These are phyloP conservation scores for Samia ricini DNA, from an alignment of 1,140 invertebrate species.

Conservation along the genomic window DNA sequence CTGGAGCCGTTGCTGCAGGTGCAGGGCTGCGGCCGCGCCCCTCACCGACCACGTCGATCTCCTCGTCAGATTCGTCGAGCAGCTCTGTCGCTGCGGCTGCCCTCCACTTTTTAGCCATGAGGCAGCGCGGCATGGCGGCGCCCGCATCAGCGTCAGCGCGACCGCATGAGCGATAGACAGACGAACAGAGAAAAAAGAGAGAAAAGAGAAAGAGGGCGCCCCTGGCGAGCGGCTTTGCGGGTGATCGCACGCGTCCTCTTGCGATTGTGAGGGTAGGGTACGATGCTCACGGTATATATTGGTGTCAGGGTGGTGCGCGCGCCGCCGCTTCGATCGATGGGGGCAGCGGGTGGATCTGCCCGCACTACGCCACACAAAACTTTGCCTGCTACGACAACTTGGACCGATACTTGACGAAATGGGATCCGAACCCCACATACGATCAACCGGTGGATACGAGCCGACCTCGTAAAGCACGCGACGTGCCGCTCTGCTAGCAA, in stretches of 20 bases:
- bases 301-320: constrained; percentile 59
- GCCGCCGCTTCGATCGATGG: constrained; percentile 64
- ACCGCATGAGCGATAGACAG: constrained; percentile 71
- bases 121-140: constrained; percentile 88
- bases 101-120: constrained; percentile 95
- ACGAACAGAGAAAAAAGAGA: constrained; percentile 74
- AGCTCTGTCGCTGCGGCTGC: constrained; percentile 88
- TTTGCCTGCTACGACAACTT: constrained; percentile 57
- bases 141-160: constrained; percentile 72
- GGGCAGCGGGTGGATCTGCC: constrained; percentile 36
- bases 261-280: constrained; percentile 56
- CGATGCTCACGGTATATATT: constrained; percentile 74
- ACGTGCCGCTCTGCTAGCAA: constrained; percentile 5
- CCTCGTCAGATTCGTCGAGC: constrained; percentile 86
- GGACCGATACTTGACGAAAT: constrained; percentile 46
- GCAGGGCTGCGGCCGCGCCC: constrained; percentile 76
- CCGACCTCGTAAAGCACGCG: constrained; percentile 17
- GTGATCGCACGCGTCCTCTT: constrained; percentile 73
- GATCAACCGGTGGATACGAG: constrained; percentile 57
- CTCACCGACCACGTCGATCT: constrained; percentile 87
- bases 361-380: constrained; percentile 47
- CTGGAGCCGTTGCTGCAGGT: constrained; percentile 71
- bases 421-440: constrained; percentile 37
- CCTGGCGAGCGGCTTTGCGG: constrained; percentile 72
- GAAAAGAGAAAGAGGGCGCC: constrained; percentile 71